Conservation (phyloP, 2,797 vertebrate genomes). For the Hozukius guyotensis region DNA sequence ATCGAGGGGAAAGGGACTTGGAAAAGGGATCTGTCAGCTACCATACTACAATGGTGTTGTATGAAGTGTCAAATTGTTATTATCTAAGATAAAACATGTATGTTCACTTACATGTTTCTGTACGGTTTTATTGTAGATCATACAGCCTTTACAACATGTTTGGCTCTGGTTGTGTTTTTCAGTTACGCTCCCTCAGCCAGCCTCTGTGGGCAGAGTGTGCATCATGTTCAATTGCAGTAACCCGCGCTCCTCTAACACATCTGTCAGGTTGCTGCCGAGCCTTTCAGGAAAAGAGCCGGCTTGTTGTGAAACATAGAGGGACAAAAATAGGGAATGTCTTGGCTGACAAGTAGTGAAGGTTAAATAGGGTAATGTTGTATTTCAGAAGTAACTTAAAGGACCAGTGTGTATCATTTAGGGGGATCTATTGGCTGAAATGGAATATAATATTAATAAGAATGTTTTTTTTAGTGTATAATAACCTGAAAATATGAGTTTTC, state of each 20-base stretch:
- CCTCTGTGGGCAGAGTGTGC: background rate
- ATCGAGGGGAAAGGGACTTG: background rate
- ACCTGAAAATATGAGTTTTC: too few relatives aligned
- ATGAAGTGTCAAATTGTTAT: background rate
- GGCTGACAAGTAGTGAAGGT: constrained; percentile 26
- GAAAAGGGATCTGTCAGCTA: background rate
- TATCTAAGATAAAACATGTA: background rate
- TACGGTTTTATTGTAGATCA: background rate
- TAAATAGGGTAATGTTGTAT: constrained; percentile 19
- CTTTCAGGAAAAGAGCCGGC: constrained; percentile 26
- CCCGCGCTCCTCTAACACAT: constrained; percentile 16
- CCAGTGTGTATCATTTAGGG: too few relatives aligned
- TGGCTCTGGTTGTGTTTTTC: constrained; percentile 3
- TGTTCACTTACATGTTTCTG: background rate
- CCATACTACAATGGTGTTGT: background rate
- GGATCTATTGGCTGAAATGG: too few relatives aligned
- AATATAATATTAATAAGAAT: too few relatives aligned
- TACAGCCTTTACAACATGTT: background rate
- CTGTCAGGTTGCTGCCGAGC: constrained; percentile 44
- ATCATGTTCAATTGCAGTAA: constrained; percentile 43
- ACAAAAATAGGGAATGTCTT: constrained; percentile 35
- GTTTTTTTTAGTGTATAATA: too few relatives aligned
- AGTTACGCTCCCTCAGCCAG: background rate
- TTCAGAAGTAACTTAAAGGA: constrained; percentile 21
- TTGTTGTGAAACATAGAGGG: constrained; percentile 36